Percentiles rank a stretch among this genome's conserved stretches.
Evolutionary conservation across 1,140 invertebrate genomes (phyloP).

Genomic region (Hirudo medicinalis): DNA sequence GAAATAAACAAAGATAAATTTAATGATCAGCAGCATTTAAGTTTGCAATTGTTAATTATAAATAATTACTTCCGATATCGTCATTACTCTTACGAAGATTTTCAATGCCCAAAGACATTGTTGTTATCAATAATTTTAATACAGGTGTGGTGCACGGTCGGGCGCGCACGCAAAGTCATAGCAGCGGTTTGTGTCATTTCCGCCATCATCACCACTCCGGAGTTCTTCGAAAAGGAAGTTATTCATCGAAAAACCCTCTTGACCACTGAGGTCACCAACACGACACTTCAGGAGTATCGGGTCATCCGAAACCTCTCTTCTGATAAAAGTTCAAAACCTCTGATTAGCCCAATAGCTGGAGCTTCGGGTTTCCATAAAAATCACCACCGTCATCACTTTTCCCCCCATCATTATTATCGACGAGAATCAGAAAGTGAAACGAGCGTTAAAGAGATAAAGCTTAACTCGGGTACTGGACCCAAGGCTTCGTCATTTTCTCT

Average conservation of each 20-base stretch:
- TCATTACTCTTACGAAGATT: too few relatives aligned
- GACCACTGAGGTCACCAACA: neutral
- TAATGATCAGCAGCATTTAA: too few relatives aligned
- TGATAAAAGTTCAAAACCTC: too few relatives aligned
- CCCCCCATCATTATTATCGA: neutral
- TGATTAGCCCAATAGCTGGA: neutral
- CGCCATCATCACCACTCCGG: constrained; percentile 50
- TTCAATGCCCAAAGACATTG: too few relatives aligned
- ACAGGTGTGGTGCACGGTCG: constrained; percentile 47
- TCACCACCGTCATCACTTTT: neutral
- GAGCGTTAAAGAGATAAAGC: too few relatives aligned
- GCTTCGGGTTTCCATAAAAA: neutral
- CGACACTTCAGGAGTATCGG: neutral
- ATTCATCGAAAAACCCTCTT: neutral
- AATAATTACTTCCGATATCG: too few relatives aligned
- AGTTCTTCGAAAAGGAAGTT: constrained; percentile 47
- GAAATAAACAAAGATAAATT: too few relatives aligned
- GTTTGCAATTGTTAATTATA: too few relatives aligned
- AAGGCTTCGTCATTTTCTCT: too few relatives aligned
- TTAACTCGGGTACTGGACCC: too few relatives aligned
- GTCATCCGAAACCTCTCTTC: neutral
- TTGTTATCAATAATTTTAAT: too few relatives aligned
- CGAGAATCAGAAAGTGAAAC: neutral
- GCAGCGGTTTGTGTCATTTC: constrained; percentile 49
- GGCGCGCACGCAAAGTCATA: constrained; percentile 45